A percentile compares a stretch with the other conserved stretches of the same genome.
These are phyloP conservation scores for Pristionchus arcanus DNA, from an alignment of 2,888 invertebrate genomes.

Conservation along the genomic window DNA sequence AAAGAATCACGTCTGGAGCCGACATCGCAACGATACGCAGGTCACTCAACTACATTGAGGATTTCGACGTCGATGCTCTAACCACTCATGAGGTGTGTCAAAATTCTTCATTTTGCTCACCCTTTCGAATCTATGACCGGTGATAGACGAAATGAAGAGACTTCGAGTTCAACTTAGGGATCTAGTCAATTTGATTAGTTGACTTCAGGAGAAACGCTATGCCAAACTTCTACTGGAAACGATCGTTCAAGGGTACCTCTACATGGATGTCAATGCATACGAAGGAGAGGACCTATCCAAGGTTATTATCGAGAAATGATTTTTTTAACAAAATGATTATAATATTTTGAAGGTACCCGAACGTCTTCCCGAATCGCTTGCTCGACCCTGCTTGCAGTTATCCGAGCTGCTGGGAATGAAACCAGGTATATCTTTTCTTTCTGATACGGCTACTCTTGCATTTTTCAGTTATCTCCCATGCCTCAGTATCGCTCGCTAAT, in stretches of 20 bases:
- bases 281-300: background rate
- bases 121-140: background rate
- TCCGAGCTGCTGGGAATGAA: background rate
- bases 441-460: background rate
- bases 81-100: background rate
- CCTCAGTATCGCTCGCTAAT: background rate
- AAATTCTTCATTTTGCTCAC: background rate
- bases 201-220: background rate
- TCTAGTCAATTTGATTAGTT: background rate
- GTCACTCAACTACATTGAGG: background rate
- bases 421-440: background rate
- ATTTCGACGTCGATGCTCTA: background rate
- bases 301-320: background rate
- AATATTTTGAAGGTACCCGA: background rate
- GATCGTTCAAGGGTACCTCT: background rate
- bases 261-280: constrained; percentile 5
- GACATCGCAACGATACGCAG: background rate
- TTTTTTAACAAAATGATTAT: background rate
- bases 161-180: too few relatives aligned
- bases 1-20: background rate
- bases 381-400: background rate
- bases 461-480: background rate
- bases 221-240: background rate
- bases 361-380: background rate
- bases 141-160: background rate